Percentiles rank a stretch among this genome's conserved stretches.
Conservation (phyloP, 1,140 invertebrate species). For the Paralvinella palmiformis region DNA sequence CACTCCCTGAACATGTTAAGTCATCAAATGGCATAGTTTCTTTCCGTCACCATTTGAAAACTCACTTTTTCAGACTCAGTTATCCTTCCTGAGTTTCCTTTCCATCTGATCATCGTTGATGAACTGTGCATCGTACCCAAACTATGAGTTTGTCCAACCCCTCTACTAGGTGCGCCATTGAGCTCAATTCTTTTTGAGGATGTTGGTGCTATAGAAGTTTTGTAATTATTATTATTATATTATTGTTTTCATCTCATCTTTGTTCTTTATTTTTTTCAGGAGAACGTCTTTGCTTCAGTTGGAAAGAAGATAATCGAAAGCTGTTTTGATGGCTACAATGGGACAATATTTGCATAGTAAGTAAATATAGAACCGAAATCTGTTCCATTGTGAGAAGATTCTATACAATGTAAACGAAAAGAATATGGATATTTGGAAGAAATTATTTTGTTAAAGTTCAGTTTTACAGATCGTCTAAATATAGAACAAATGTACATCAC, state of each 20-base stretch:
- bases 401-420: neutral
- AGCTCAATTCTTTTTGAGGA: neutral
- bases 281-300: slow-evolving; percentile 41
- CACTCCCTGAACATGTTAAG: too few relatives aligned
- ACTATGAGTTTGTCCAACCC: too few relatives aligned
- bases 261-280: slow-evolving; percentile 31
- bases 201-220: neutral
- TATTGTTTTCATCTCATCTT: neutral
- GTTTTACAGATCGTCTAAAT: neutral
- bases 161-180: too few relatives aligned
- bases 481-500: neutral
- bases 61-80: too few relatives aligned
- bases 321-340: slow-evolving; percentile 49
- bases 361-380: slow-evolving; percentile 24
- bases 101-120: too few relatives aligned
- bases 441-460: neutral
- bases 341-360: slow-evolving; percentile 53
- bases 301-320: slow-evolving; percentile 47
- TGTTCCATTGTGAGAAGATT: too few relatives aligned
- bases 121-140: too few relatives aligned
- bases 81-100: too few relatives aligned
- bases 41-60: too few relatives aligned
- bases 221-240: neutral
- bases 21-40: too few relatives aligned
- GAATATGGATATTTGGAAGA: neutral